A percentile compares a stretch with the other conserved stretches of the same genome.
These are phyloP conservation scores for Galerucella nymphaeae DNA, from an alignment of 2,888 invertebrate genomes.

Conservation along the genomic window DNA sequence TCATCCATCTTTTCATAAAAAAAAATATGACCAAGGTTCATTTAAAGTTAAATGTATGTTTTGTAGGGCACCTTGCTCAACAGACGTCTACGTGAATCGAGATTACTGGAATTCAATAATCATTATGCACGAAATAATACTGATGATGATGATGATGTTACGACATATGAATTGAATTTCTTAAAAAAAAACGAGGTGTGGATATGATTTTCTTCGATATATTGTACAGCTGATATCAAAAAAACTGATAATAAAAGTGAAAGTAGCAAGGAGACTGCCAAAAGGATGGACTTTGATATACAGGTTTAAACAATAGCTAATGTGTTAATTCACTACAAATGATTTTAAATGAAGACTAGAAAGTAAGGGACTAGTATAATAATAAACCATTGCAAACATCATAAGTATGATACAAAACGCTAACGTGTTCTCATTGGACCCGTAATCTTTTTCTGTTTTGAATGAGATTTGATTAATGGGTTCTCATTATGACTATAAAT, in stretches of 20 bases:
- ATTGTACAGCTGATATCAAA: neutral
- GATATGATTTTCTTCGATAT: neutral
- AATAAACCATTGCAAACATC: too few species aligned
- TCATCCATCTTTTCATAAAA: slow-evolving; percentile 1
- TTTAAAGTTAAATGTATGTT: neutral
- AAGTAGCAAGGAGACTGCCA: neutral
- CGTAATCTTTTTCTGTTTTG: too few species aligned
- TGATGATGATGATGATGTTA: neutral
- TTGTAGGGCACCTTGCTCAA: neutral
- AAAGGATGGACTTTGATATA: neutral
- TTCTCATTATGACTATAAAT: too few species aligned
- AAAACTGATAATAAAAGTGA: neutral
- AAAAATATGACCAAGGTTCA: neutral
- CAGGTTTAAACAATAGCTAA: neutral
- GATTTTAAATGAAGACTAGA: too few species aligned
- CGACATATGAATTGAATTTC: neutral
- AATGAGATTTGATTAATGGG: too few species aligned
- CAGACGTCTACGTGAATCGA: neutral
- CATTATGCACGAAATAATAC: neutral
- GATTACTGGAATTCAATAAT: neutral
- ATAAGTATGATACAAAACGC: too few species aligned
- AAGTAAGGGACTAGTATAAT: too few species aligned
- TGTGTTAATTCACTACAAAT: too few species aligned
- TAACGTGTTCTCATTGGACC: too few species aligned
- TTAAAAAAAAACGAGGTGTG: neutral